A percentile compares a stretch with the other conserved stretches of the same genome.
phyloP scores from a whole-genome alignment of 2,888 invertebrate genomes.

The Cepaea hortensis region DNA sequence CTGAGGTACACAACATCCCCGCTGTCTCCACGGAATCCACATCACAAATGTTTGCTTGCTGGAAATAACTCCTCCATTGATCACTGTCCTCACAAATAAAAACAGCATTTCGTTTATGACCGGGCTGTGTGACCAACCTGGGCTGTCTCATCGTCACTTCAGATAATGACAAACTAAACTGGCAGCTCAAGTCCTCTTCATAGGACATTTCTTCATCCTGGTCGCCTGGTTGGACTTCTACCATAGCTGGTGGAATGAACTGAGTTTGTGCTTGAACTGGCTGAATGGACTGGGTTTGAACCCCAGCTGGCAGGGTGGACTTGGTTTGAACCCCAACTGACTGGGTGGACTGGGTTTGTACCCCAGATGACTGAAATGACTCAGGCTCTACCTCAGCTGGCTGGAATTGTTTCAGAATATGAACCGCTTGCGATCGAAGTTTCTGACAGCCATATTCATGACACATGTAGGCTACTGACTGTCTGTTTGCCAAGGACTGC shows the following conservation, averaged over 20 bases:
- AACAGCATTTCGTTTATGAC: background rate
- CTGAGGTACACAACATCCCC: too few relatives aligned
- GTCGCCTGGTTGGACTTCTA: background rate
- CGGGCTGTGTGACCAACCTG: background rate
- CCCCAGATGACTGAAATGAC: too few relatives aligned
- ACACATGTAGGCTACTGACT: background rate
- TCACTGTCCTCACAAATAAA: background rate
- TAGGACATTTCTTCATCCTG: background rate
- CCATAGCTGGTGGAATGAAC: too few relatives aligned
- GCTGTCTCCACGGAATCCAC: too few relatives aligned
- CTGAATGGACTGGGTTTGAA: too few relatives aligned
- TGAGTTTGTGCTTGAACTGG: too few relatives aligned
- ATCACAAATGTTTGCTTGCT: background rate
- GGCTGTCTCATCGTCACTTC: slow-evolving; percentile 9
- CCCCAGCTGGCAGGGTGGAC: too few relatives aligned
- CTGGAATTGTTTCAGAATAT: slow-evolving; percentile 27
- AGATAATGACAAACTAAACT: slow-evolving; percentile 15
- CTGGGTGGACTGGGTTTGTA: too few relatives aligned
- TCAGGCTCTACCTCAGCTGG: background rate
- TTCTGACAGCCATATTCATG: slow-evolving; percentile 34
- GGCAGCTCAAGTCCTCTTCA: background rate
- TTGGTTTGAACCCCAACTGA: too few relatives aligned
- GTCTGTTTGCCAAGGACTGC: background rate
- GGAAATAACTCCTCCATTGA: too few relatives aligned
- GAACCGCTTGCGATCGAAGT: background rate